Evolutionary conservation across 2,113 vertebrate species (phyloP).

Genomic region (Micronycteris hirsuta): DNA sequence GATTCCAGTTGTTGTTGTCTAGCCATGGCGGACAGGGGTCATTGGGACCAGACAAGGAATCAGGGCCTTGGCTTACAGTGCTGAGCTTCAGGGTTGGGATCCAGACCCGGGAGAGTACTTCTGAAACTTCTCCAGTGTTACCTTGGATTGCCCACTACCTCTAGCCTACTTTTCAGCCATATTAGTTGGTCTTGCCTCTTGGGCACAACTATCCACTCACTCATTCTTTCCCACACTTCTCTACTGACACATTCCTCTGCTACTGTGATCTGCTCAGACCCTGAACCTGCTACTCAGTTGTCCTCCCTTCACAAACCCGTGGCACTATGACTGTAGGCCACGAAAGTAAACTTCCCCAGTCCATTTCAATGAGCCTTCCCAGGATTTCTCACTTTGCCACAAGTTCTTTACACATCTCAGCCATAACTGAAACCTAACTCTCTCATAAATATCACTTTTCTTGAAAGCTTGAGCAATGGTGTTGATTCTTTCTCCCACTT

Average conservation of each 20-base stretch:
- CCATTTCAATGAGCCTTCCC: neutral
- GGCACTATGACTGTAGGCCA: neutral
- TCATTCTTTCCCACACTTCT: too few species aligned
- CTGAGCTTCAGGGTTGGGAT: neutral
- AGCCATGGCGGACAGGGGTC: neutral
- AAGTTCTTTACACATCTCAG: neutral
- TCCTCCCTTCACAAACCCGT: neutral
- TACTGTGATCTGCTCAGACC: neutral
- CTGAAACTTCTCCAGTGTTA: neutral
- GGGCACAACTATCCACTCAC: neutral
- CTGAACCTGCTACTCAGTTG: neutral
- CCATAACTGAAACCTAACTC: neutral
- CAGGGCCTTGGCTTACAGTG: neutral
- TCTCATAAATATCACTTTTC: neutral
- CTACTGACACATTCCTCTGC: too few species aligned
- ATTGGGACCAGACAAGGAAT: neutral
- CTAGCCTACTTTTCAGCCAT: neutral
- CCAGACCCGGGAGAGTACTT: neutral
- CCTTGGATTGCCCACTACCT: neutral
- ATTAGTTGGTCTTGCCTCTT: neutral
- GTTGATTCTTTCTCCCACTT: neutral
- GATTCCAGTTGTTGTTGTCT: neutral
- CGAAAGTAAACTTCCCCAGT: neutral
- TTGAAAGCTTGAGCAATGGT: neutral
- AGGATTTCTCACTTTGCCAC: neutral